Evolutionary conservation across 2,797 vertebrate genomes (phyloP), one percentile per base, ranked within the genome.

Genomic region (Acanthurus leucopareius): DNA sequence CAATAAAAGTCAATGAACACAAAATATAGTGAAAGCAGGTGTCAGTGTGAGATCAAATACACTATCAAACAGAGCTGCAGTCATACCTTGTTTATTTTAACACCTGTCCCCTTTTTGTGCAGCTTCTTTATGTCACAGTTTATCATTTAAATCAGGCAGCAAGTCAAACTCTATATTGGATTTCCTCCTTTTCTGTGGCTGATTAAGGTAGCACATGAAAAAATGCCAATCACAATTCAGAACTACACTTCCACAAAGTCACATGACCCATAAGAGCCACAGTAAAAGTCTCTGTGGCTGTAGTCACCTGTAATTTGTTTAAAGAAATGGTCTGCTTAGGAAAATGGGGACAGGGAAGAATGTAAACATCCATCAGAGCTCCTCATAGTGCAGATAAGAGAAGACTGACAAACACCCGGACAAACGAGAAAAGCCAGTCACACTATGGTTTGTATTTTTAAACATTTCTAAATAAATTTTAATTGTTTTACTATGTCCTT

Each of bases 391-490:
- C 38, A 63, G 35, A 58, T 38, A 35, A 63, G 6, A 38, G 10
- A 49, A 14, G 57, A 22, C 28, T 40, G 52, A 71, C 48, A 63
- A 15, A 25, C 52, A 85, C 76, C 91, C 81, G 20, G 94, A 84
- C 77, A 80, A 92, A 95, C 95, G 3, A 79, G 95, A 94, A 95
- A 94, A 91, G 74, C 93, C 88, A 82, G 94, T 93, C 65, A 47
- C 20, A 1, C 8, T 40, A 60, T 22, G 42, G 51, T 69, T 82
- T 75, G 66, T 17, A 28, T 16, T 19, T 45, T 44, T 47, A 42
- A 58, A 58, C 61, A 57, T 38, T 42, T 58, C 10, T 16, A 6
- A 65, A 74, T 28, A 38, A 40, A 63, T 51, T 7, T 2, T 7
- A 59, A 11, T 54, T 5, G 17, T 73, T 59, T 48, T 4, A 19